These are phyloP conservation scores for Cetoscarus ocellatus DNA, from an alignment of 2,797 vertebrate species.

Conservation along the genomic window DNA sequence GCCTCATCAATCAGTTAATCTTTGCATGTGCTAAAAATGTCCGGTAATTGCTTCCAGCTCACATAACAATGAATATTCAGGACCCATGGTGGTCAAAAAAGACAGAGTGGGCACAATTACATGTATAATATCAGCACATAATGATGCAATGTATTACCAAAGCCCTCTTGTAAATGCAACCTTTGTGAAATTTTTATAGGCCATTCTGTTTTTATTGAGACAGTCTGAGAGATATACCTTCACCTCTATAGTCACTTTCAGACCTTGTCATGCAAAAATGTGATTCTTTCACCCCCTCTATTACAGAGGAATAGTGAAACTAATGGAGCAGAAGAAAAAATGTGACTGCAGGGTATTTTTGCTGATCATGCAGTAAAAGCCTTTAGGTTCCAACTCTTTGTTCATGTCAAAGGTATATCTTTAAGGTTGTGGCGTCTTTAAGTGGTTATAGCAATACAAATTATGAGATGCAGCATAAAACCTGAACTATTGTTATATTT, in stretches of 20 bases:
- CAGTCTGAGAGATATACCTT: constrained; percentile 23
- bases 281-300: background rate
- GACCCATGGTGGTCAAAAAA: constrained; percentile 15
- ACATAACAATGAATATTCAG: constrained; percentile 52
- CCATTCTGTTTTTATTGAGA: constrained; percentile 22
- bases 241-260: constrained; percentile 23
- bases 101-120: constrained; percentile 10
- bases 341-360: background rate
- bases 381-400: background rate
- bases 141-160: constrained; percentile 14
- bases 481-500: background rate
- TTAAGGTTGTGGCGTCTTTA: background rate
- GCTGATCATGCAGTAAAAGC: background rate
- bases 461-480: background rate
- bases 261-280: constrained; percentile 8
- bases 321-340: constrained; percentile 3
- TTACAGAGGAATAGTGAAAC: constrained; percentile 1
- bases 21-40: constrained; percentile 34
- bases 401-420: background rate
- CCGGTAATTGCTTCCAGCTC: constrained; percentile 42
- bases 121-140: constrained; percentile 10
- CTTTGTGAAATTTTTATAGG: constrained; percentile 26
- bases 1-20: constrained; percentile 32
- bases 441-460: background rate
- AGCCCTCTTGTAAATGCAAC: constrained; percentile 22